Percentiles rank a stretch among this genome's conserved stretches.
phyloP scores from a whole-genome alignment of 2,113 vertebrate species.

The Protobothrops flavoviridis region DNA sequence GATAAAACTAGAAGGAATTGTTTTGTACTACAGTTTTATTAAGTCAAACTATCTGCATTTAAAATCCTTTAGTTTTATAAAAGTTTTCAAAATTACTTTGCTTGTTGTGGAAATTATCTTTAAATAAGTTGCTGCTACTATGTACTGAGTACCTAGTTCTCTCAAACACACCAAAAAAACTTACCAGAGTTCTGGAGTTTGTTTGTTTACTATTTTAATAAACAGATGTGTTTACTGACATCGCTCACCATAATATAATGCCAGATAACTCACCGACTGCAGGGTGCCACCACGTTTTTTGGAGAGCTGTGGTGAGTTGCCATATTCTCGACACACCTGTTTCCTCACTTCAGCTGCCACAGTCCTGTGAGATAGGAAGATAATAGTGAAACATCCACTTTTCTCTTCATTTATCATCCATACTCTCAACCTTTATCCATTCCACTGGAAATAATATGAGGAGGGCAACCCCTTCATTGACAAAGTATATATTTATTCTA shows the following conservation, averaged over 20 bases:
- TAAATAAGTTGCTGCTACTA: no score
- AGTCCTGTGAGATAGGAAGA: slow-evolving; percentile 67
- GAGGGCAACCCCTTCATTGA: not conserved
- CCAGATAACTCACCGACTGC: slow-evolving; percentile 73
- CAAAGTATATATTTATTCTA: not conserved
- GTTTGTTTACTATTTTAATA: not conserved
- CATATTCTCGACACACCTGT: slow-evolving; percentile 86
- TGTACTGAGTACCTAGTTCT: no score
- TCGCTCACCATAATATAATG: no score
- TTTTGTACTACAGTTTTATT: no score
- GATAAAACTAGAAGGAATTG: no score
- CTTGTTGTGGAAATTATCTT: no score
- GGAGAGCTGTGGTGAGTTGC: slow-evolving; percentile 82
- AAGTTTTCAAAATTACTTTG: no score
- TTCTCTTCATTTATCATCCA: not conserved
- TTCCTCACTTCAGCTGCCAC: slow-evolving; percentile 89
- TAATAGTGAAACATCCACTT: not conserved
- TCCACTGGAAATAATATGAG: not conserved
- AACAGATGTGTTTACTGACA: not conserved
- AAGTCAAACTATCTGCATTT: no score
- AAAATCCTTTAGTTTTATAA: no score
- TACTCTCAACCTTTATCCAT: not conserved
- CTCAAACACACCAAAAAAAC: no score
- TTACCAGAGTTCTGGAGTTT: not conserved
- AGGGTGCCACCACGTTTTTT: slow-evolving; percentile 77